phyloP scores from a whole-genome alignment of 2,113 vertebrate species.

The Accipiter cooperii region DNA sequence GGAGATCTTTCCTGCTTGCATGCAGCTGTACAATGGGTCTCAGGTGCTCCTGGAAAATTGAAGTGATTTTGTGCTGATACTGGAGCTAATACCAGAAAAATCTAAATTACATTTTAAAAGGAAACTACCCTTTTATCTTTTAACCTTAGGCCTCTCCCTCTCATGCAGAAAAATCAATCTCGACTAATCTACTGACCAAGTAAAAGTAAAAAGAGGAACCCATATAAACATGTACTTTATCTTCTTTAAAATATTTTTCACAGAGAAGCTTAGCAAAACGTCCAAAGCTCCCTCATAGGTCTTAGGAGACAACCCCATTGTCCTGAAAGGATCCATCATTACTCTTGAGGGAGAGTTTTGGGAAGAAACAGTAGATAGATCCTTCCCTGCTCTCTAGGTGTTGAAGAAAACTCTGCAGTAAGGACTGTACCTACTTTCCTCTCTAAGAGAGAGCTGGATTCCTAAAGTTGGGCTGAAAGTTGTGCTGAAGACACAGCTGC shows the following conservation, averaged over 20 bases:
- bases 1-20: not conserved
- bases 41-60: slow-evolving; percentile 53
- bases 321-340: not conserved
- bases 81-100: slow-evolving; percentile 55
- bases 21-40: not conserved
- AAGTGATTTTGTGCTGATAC: slow-evolving; percentile 60
- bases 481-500: not conserved
- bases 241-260: slow-evolving; percentile 39
- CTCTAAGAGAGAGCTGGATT: not conserved
- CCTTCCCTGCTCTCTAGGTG: not conserved
- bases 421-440: not conserved
- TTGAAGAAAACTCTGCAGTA: too few relatives aligned
- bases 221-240: slow-evolving; percentile 46
- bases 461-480: fast-evolving
- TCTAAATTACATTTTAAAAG: slow-evolving; percentile 72
- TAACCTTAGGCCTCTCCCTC: slow-evolving; percentile 72
- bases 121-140: slow-evolving; percentile 71
- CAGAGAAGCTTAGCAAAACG: not conserved
- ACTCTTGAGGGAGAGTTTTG: not conserved
- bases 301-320: not conserved
- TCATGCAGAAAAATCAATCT: slow-evolving; percentile 75
- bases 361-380: not conserved
- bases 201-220: slow-evolving; percentile 40
- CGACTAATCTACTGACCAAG: slow-evolving; percentile 70
- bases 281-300: not conserved